Percentiles rank a stretch among this genome's conserved stretches.
phyloP scores from a whole-genome alignment of 2,888 invertebrate species.

The Rhamnusium bicolor region DNA sequence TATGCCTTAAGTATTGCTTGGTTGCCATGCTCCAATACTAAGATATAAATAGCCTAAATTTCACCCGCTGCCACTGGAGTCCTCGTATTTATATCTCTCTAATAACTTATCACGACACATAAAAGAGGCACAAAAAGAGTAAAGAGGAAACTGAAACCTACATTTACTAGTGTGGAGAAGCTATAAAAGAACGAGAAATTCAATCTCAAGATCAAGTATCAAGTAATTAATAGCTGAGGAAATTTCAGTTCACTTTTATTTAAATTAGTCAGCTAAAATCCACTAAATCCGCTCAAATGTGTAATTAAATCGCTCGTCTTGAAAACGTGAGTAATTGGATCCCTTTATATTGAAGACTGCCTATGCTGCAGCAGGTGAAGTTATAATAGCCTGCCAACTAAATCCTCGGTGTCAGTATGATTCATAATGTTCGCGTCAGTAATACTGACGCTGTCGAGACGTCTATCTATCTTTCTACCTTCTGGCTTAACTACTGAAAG shows the following conservation, averaged over 20 bases:
- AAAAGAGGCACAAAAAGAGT: not conserved
- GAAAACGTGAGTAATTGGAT: slow-evolving; percentile 31
- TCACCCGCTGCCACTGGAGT: too few species aligned
- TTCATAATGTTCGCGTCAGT: slow-evolving; percentile 66
- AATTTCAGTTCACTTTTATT: slow-evolving; percentile 8
- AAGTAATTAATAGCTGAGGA: slow-evolving; percentile 9
- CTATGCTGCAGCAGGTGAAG: slow-evolving; percentile 48
- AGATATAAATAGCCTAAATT: too few species aligned
- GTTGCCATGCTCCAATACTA: too few species aligned
- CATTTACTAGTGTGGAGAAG: not conserved
- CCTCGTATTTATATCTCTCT: not conserved
- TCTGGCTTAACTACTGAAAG: slow-evolving; percentile 56
- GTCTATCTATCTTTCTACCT: slow-evolving; percentile 64
- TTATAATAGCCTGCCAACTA: slow-evolving; percentile 61
- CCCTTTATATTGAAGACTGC: slow-evolving; percentile 21
- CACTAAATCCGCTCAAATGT: not conserved
- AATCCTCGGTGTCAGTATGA: slow-evolving; percentile 65
- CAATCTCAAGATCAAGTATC: not conserved
- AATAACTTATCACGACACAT: not conserved
- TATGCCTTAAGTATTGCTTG: too few species aligned
- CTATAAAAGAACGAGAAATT: not conserved
- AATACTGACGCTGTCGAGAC: slow-evolving; percentile 64
- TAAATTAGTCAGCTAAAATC: slow-evolving; percentile 16
- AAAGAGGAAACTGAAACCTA: not conserved
- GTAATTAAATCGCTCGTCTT: slow-evolving; percentile 31